Base-by-base conservation (phyloP, 2,888 invertebrate genomes). In the Osedax fenrisi region DNA sequence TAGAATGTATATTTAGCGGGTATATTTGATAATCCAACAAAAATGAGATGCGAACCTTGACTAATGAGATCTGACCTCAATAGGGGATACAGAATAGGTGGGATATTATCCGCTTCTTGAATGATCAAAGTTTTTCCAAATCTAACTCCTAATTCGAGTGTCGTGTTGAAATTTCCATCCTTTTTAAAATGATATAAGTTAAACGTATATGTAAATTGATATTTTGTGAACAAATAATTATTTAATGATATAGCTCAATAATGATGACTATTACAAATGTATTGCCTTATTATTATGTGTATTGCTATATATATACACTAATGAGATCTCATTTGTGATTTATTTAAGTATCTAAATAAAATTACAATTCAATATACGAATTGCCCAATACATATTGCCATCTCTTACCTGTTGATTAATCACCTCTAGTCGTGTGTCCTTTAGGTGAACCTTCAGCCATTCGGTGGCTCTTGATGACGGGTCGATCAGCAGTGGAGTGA, bases 91-190 rank as follows among this genome's bases (percentile, higher is more conserved):
- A 90, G 82, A 10, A 88, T 83, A 0, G 89, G 87, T 76, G 88
- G 88, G 25, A 90, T 86, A 5, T 83, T 82, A 80, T 89, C 88
- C 2, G 89, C 87, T 80, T 93, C 92, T 79, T 91, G 90, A 21
- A 95, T 88, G 27, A 96, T 88, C n/a, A 95, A 85, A 1, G 90
- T 88, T 84, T 93, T 94, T 1, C 95, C 94, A 84, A 96, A 91
- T 78, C 96, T 72, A 71, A 86, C 85, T 10, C 86, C 86, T 75
- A 87, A 79, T 78, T 87, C 87, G 26, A 87, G 80, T 66, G 85
- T 80, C 10, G 84, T 85, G 71, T 80, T 81, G 78, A 86, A 85
- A 79, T 85, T 85, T 27, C 81, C 80, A 79, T 86, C 85, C 83
- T 84, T 76, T 5, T 76, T 74, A 68, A 64, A 25, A 70, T 62